These are phyloP conservation scores for Heterochromis multidens DNA, from an alignment of 2,113 vertebrate species.

Conservation along the genomic window DNA sequence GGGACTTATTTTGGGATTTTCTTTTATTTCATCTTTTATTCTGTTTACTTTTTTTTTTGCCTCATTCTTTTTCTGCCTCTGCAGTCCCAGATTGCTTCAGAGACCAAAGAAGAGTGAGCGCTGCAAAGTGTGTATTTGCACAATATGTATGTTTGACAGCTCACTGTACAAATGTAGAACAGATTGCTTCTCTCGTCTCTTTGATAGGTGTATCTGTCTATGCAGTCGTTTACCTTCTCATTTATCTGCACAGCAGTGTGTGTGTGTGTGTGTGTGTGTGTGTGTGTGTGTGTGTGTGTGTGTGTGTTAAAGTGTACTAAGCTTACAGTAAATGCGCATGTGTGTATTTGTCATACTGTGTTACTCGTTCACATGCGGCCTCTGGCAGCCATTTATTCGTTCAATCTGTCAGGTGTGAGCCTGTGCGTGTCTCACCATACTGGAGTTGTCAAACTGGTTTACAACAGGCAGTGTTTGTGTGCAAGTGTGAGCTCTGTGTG, in stretches of 20 bases:
- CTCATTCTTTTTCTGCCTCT: background rate
- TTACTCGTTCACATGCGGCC: background rate
- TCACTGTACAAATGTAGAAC: constrained; percentile 11
- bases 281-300: background rate
- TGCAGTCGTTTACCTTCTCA: background rate
- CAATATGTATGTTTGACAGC: background rate
- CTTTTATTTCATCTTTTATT: background rate
- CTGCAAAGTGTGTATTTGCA: background rate
- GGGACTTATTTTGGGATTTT: background rate
- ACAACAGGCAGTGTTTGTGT: background rate
- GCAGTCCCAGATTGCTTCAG: background rate
- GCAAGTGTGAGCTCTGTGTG: constrained; percentile 18
- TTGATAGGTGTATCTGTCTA: background rate
- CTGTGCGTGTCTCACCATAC: background rate
- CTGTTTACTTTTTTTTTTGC: background rate
- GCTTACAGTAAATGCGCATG: background rate
- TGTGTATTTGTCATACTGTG: background rate
- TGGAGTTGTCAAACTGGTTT: constrained; percentile 43
- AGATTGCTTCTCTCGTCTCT: background rate
- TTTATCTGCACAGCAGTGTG: background rate
- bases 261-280: background rate
- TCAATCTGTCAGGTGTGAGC: constrained; percentile 7
- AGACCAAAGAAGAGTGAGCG: background rate
- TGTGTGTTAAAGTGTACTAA: background rate
- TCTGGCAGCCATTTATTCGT: background rate